Conservation (phyloP, 2,113 vertebrate genomes). For the Erinaceus europaeus region DNA sequence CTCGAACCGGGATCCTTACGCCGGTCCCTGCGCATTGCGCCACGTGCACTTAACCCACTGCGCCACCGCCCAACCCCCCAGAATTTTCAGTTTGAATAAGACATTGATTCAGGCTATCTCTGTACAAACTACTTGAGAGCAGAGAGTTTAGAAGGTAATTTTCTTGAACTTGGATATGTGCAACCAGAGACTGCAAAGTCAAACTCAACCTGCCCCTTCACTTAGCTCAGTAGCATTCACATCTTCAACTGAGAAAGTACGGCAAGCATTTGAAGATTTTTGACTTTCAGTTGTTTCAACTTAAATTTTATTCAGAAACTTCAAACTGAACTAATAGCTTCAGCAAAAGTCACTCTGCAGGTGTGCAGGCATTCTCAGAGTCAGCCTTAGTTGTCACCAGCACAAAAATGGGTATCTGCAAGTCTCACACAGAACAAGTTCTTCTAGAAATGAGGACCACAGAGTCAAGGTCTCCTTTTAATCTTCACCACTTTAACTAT, state of each 20-base stretch:
- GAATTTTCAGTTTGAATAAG: not conserved
- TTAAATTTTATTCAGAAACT: not conserved
- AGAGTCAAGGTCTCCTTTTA: not conserved
- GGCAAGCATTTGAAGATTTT: not conserved
- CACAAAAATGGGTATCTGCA: too few relatives aligned
- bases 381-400: too few relatives aligned
- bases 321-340: not conserved
- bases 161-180: too few relatives aligned
- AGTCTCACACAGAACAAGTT: not conserved
- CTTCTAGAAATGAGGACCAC: not conserved
- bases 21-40: too few relatives aligned
- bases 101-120: not conserved
- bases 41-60: too few relatives aligned
- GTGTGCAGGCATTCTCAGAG: not conserved
- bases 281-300: not conserved
- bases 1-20: too few relatives aligned
- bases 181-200: not conserved
- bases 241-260: not conserved
- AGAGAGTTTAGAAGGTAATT: too few relatives aligned
- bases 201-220: not conserved
- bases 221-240: not conserved
- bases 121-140: not conserved
- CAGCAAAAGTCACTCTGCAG: rapidly evolving
- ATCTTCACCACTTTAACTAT: not conserved
- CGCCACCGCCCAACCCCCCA: not conserved